Conservation (phyloP, 2,797 vertebrate genomes). For the Oceanodroma leucorhoa region DNA sequence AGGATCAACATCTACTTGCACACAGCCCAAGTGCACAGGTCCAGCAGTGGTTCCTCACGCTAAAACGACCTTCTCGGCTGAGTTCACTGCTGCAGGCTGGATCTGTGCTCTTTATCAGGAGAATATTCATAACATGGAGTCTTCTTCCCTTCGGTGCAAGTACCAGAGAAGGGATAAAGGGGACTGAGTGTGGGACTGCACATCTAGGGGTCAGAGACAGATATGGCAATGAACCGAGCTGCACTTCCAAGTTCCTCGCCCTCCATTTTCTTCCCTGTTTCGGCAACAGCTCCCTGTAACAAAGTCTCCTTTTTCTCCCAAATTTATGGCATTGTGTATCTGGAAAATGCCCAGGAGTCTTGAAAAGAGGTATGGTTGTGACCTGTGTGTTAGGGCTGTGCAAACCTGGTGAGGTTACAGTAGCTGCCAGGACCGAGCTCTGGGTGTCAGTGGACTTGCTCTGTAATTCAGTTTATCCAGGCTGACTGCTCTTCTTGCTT, state of each 20-base stretch:
- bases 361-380: not conserved
- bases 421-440: not conserved
- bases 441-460: accelerated
- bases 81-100: not conserved
- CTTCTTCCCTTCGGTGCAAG: not conserved
- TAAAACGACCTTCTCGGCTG: not conserved
- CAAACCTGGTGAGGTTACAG: not conserved
- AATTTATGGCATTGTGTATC: not conserved
- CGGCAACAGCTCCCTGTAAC: not conserved
- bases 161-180: not conserved
- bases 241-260: not conserved
- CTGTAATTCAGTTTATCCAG: not conserved
- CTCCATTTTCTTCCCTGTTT: not conserved
- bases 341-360: not conserved
- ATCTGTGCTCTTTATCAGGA: not conserved
- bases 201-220: not conserved
- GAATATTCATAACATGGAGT: not conserved
- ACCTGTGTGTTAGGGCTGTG: not conserved
- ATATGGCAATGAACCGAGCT: not conserved
- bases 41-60: not conserved
- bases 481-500: not conserved
- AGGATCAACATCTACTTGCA: not conserved
- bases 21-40: not conserved
- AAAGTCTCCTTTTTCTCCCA: not conserved
- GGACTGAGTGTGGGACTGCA: not conserved